Evolutionary conservation across 92 coral and sea anemone genomes (phyloP), one percentile per base, ranked within the genome.

Genomic region (Umimayanthus chanpuru): DNA sequence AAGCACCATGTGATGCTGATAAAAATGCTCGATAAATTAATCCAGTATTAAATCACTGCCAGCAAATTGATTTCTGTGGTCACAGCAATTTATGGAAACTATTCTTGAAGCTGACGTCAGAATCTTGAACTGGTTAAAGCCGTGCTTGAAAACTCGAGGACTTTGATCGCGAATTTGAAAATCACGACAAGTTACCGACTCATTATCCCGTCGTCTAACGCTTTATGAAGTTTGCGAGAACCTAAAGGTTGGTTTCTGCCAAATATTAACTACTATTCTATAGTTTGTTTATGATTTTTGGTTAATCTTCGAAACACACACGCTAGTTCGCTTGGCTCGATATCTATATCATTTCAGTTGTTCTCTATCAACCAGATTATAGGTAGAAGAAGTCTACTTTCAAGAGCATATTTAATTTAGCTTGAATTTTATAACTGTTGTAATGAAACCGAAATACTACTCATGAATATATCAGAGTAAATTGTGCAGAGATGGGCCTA

Each of bases 21-120:
- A 11, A 32, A 79, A 80, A 28, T 32, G 72, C 71, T 7, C 30
- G 84, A 80, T 55, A 80, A 80, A 55, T 80, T 80, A 20, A 55
- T 23, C 30, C 71, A 21, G 38, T 25, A 55, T 30, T 30, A 80
- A 61, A 80, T 55, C 84, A 56, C 47, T 25, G 39, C 70, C 21
- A 80, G 56, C 81, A 56, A 80, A 80, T 30, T 80, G 71, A 50
- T 56, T 56, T 53, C 72, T 56, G 28, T 56, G 64, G 71, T 44
- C 84, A 23, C 71, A 29, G 26, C 20, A 61, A 61, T 61, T 61
- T 61, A 21, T 56, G 68, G 25, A 23, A 61, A 61, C 25, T 61
- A 20, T 61, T 61, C 9, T 61, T 12, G 68, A 61, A 18, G n/a
- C 68, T 61, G 68, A 61, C 26, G 68, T 61, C 21, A 61, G 68